Evolutionary conservation across 1,140 invertebrate genomes (phyloP), one percentile per base, ranked within the genome.

Genomic region (Phymastichus coffea): DNA sequence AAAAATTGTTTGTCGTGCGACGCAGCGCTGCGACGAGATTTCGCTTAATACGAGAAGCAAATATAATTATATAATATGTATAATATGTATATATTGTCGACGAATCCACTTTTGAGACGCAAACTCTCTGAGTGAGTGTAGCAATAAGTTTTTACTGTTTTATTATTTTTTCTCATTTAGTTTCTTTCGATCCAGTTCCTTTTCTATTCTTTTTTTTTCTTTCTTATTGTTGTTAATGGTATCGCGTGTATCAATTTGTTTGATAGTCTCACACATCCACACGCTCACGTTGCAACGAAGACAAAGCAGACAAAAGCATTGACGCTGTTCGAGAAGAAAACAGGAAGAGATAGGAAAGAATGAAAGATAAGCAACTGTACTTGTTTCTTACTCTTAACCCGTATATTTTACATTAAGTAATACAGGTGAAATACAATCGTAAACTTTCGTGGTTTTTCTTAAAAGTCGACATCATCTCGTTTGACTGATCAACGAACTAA

Each of bases 251-350:
- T 8, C 8, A 6, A 7, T 7, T n/a, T 7, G 38, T n/a, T n/a
- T n/a, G n/a, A n/a, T n/a, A n/a, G n/a, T n/a, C n/a, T n/a, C n/a
- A n/a, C n/a, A n/a, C n/a, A n/a, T n/a, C n/a, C n/a, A n/a, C n/a
- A n/a, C n/a, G n/a, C n/a, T 20, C 6, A 41, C 7, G 19, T 55
- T 35, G 37, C 28, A 57, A 68, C 66, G 62, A 71, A 71, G 68
- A 71, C 58, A 63, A 64, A 51, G 63, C 63, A 60, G 30, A 65
- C 67, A 68, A 71, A 67, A 71, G 67, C 65, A 71, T 66, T 65
- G 62, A 43, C 63, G 52, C 63, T 65, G 35, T 51, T 38, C 7
- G 20, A 61, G 51, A 48, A 41, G 17, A 41, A 40, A 12, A 17
- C 44, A 41, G 9, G 14, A 17, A 41, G 20, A 41, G n/a, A n/a